Base-by-base conservation (phyloP, 2,113 vertebrate genomes). In the Peromyscus californicus region DNA sequence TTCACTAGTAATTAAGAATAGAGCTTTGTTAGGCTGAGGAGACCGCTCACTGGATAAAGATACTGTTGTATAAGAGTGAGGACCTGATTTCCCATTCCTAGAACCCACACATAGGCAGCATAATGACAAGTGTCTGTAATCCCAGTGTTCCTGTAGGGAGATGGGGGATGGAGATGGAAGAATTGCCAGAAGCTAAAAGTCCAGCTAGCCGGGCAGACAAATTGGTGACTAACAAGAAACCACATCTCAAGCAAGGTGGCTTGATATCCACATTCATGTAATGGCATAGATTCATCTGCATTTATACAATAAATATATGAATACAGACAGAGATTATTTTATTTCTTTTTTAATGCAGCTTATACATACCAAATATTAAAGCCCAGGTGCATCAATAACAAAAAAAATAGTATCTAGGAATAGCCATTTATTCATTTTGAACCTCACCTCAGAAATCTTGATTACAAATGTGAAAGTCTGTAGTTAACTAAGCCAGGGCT, bases 1-100 rank as follows among this genome's bases (percentile, higher is more conserved):
- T 39, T 54, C 54, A 9, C 90, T 75, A 92, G 85, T 72, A 93
- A 83, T 45, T 90, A 96, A 89, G 36, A 89, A 93, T 6, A 51
- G 2, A 59, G 78, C 48, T 80, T n/a, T 4, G n/a, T 96, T 89
- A 90, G 82, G 70, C 1, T 63, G 29, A 6, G 16, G 29, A 3
- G 42, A 6, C 29, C 0, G 3, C 36, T 61, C 57, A 83, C 54
- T 83, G 22, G 11, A 26, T 61, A 61, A n/a, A 57, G 39, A 24
- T 7, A 26, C 2, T 11, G 33, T 36, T 8, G 31, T 5, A 36
- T 36, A 59, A 57, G 51, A 80, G 17, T 80, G 8, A 80, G 2
- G 33, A n/a, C 5, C 1, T 75, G 67, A 75, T 13, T 75, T 75
- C 22, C 22, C 74, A 75, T 45, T 10, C 22, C 22, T 75, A 75